These are phyloP conservation scores for Tenthredo notha DNA, from an alignment of 2,888 invertebrate species.

Conservation along the genomic window DNA sequence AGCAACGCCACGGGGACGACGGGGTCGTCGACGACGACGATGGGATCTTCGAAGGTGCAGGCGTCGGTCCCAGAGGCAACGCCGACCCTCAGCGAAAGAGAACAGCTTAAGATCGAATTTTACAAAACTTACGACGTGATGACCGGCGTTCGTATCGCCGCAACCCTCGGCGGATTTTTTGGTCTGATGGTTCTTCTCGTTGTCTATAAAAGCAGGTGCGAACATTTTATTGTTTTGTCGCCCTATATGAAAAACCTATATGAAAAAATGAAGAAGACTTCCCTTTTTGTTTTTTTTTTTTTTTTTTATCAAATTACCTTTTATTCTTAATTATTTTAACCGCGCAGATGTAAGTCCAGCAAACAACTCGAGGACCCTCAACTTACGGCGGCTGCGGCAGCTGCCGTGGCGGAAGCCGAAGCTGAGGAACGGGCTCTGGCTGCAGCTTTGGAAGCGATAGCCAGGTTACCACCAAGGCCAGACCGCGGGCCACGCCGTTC, in stretches of 20 bases:
- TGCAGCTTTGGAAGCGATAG: conserved; percentile 86
- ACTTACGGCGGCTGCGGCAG: conserved; percentile 84
- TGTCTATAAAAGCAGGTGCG: conserved; percentile 89
- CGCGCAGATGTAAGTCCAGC: conserved; percentile 77
- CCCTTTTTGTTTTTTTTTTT: no score
- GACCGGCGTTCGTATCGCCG: conserved; percentile 95
- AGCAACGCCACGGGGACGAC: conserved; percentile 77
- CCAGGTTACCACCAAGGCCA: conserved; percentile 77
- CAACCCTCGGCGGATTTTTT: conserved; percentile 94
- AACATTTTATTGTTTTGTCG: background rate
- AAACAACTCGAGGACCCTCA: conserved; percentile 84
- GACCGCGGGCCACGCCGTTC: conserved; percentile 82
- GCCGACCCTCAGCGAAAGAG: conserved; percentile 81
- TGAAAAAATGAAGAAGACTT: no score
- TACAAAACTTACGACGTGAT: conserved; percentile 96
- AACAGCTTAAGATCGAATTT: conserved; percentile 89
- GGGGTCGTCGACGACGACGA: conserved; percentile 79
- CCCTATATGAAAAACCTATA: no score
- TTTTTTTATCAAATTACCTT: no score
- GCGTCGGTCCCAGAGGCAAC: conserved; percentile 78
- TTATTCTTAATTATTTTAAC: background rate
- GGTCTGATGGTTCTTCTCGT: conserved; percentile 94
- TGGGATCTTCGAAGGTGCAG: conserved; percentile 79
- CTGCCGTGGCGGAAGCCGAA: conserved; percentile 87
- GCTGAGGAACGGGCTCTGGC: conserved; percentile 87